These are phyloP conservation scores for Syrmaticus mikado DNA, from an alignment of 2,113 vertebrate genomes.

Conservation along the genomic window DNA sequence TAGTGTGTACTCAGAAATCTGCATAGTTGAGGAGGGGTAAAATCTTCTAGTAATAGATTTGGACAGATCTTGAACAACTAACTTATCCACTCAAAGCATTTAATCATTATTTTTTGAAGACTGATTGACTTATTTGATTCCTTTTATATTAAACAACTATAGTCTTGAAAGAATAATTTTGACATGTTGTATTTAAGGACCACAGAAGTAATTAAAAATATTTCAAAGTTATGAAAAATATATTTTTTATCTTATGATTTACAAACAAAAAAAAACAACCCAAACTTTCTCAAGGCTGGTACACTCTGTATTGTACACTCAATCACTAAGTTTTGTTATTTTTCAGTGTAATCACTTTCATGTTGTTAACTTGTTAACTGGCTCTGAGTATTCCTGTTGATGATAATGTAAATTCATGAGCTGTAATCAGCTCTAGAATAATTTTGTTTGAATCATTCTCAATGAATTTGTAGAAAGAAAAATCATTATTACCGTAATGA, in stretches of 20 bases:
- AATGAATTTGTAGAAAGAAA: slow-evolving; percentile 50
- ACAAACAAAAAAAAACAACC: slow-evolving; percentile 42
- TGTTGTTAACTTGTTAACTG: slow-evolving; percentile 54
- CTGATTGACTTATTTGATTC: slow-evolving; percentile 8
- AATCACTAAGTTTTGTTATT: slow-evolving; percentile 41
- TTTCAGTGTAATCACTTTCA: not conserved
- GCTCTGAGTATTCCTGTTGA: slow-evolving; percentile 31
- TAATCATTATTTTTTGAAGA: slow-evolving; percentile 53
- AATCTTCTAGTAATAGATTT: not conserved
- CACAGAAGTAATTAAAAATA: not conserved
- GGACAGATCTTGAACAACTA: not conserved
- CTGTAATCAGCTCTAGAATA: slow-evolving; percentile 47
- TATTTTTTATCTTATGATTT: slow-evolving; percentile 6
- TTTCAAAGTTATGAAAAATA: slow-evolving; percentile 19
- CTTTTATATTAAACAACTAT: slow-evolving; percentile 22
- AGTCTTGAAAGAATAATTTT: slow-evolving; percentile 38
- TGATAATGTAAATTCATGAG: slow-evolving; percentile 61
- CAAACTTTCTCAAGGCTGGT: slow-evolving; percentile 16
- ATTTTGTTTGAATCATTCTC: slow-evolving; percentile 40
- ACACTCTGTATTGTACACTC: not conserved
- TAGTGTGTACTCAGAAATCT: not conserved
- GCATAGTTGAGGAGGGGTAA: not conserved
- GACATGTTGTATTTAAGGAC: slow-evolving; percentile 24
- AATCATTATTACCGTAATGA: slow-evolving; percentile 25
- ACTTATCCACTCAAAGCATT: not conserved